Conservation (phyloP, 2,797 vertebrate species). For the Crocidura indochinensis region DNA sequence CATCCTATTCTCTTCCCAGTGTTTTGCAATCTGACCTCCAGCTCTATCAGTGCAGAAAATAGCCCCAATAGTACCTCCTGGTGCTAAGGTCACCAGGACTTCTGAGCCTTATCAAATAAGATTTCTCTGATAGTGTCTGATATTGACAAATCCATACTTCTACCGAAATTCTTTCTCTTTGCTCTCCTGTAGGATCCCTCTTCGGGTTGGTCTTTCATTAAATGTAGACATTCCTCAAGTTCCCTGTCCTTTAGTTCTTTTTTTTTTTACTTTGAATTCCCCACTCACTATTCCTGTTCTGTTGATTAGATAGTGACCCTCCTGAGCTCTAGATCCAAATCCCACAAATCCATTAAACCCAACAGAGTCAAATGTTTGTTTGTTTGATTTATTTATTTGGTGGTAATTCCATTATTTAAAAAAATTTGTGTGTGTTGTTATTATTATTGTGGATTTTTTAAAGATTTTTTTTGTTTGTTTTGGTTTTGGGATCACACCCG, state of each 20-base stretch:
- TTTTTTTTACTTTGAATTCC: neutral
- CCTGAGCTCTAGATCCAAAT: neutral
- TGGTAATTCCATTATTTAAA: neutral
- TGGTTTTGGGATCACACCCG: too few species aligned
- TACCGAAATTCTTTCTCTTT: neutral
- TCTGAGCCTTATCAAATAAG: neutral
- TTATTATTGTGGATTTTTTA: too few species aligned
- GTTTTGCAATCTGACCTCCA: neutral
- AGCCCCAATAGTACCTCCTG: neutral
- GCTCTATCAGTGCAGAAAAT: neutral
- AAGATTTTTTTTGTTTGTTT: too few species aligned
- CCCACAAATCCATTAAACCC: constrained; percentile 4
- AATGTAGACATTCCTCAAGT: neutral
- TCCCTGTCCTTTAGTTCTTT: neutral
- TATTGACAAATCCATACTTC: neutral
- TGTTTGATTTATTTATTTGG: neutral
- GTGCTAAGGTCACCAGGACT: neutral
- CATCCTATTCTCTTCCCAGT: too few species aligned
- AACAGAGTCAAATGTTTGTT: neutral
- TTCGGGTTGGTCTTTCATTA: neutral
- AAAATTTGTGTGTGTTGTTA: neutral
- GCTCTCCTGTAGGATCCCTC: neutral
- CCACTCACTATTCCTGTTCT: neutral
- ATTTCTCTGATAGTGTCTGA: neutral
- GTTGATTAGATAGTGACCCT: neutral